Evolutionary conservation across 2,113 vertebrate genomes (phyloP).

Genomic region (Cottus gobio): DNA sequence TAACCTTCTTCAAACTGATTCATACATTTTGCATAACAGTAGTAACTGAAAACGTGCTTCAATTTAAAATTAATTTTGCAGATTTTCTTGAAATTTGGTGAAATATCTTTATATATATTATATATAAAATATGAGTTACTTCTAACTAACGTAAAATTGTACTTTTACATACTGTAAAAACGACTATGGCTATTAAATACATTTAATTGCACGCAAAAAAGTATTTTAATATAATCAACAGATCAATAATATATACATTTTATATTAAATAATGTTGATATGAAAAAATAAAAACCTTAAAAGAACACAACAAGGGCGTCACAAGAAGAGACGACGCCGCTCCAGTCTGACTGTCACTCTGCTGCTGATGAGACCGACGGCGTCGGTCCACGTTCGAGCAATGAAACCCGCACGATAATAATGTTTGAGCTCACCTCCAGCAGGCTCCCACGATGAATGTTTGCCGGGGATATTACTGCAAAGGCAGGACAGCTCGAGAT

Average conservation of each 20-base stretch:
- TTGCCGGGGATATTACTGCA: conserved; percentile 43
- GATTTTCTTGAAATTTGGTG: not conserved
- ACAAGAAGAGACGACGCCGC: not conserved
- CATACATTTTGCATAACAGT: not conserved
- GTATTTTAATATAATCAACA: no score
- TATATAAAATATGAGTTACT: no score
- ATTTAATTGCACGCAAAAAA: not conserved
- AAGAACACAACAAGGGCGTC: not conserved
- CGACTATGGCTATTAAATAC: not conserved
- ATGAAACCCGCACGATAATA: conserved; percentile 30
- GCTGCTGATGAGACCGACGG: conserved; percentile 3
- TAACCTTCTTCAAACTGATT: not conserved
- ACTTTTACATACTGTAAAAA: not conserved
- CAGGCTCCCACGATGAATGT: conserved; percentile 24
- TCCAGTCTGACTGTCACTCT: not conserved
- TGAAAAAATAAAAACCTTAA: not conserved
- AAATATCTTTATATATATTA: no score
- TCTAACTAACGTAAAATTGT: no score
- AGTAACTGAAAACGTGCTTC: not conserved
- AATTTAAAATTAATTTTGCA: not conserved
- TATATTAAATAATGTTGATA: not conserved
- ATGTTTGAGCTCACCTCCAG: conserved; percentile 33
- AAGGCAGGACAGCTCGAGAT: conserved; percentile 5
- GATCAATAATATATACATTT: not conserved
- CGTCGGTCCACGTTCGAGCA: conserved; percentile 13